A percentile compares a stretch with the other conserved stretches of the same genome.
Conservation (phyloP, 2,888 invertebrate species). For the Pardosa pseudoannulata region DNA sequence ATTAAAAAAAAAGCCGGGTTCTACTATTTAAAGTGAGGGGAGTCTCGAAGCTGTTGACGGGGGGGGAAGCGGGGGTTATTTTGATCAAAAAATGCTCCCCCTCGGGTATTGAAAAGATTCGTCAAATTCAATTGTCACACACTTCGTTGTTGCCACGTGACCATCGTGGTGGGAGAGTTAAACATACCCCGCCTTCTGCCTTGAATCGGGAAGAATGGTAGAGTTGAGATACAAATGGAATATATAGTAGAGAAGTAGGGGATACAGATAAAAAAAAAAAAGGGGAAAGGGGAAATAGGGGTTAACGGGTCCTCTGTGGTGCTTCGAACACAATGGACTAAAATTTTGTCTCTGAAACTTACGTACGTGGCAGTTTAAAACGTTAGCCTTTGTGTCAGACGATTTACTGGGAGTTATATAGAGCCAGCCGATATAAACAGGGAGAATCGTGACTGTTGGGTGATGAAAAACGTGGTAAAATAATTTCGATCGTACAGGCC, state of each 20-base stretch:
- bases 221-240: slow-evolving; percentile 2
- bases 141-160: slow-evolving; percentile 67
- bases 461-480: no score
- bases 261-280: slow-evolving; percentile 22
- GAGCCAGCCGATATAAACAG: no score
- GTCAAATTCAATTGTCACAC: slow-evolving; percentile 70
- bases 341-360: background rate
- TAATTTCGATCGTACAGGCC: no score
- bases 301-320: slow-evolving; percentile 54
- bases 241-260: background rate
- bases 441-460: no score
- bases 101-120: slow-evolving; percentile 65
- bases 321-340: slow-evolving; percentile 47
- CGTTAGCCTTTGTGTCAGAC: background rate
- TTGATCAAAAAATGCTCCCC: slow-evolving; percentile 4
- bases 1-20: background rate
- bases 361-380: background rate
- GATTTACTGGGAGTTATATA: background rate
- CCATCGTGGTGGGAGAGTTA: slow-evolving; percentile 70
- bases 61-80: background rate
- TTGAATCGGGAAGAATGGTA: slow-evolving; percentile 22
- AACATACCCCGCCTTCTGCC: slow-evolving; percentile 57
- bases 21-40: background rate
- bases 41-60: background rate
- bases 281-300: slow-evolving; percentile 60